Conservation (phyloP, 2,797 vertebrate species). For the Falco columbarius region DNA sequence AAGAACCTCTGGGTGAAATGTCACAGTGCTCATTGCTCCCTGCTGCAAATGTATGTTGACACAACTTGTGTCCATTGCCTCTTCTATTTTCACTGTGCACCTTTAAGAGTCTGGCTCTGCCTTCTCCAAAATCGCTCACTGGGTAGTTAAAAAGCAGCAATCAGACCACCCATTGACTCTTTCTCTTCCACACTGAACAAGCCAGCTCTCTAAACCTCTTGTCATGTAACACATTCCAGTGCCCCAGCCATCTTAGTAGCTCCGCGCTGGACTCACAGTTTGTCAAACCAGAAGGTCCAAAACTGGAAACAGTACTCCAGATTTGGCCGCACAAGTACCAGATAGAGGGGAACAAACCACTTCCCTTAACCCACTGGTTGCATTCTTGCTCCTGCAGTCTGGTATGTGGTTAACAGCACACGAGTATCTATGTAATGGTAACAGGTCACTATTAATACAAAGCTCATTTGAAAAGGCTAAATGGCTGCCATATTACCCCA, state of each 20-base stretch:
- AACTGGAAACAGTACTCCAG: not conserved
- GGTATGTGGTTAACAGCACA: not conserved
- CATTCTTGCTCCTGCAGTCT: not conserved
- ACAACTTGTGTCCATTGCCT: not conserved
- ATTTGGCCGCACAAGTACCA: not conserved
- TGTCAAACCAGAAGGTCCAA: not conserved
- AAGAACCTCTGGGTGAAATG: not conserved
- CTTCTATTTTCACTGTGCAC: not conserved
- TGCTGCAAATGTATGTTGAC: not conserved
- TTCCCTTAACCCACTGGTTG: not conserved
- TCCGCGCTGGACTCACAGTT: not conserved
- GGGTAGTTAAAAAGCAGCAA: not conserved
- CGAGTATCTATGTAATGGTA: not conserved
- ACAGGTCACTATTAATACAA: not conserved
- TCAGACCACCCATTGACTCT: not conserved
- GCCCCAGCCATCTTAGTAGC: not conserved
- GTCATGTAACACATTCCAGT: rapidly evolving
- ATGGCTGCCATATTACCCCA: not conserved
- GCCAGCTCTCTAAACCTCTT: not conserved
- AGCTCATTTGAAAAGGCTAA: not conserved
- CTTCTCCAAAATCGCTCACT: not conserved
- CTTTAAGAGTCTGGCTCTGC: not conserved
- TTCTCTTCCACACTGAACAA: not conserved
- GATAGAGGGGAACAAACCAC: not conserved
- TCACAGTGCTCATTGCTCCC: not conserved